These are phyloP conservation scores for Neosilurus mollespiculum DNA, from an alignment of 2,797 vertebrate species.

Conservation along the genomic window DNA sequence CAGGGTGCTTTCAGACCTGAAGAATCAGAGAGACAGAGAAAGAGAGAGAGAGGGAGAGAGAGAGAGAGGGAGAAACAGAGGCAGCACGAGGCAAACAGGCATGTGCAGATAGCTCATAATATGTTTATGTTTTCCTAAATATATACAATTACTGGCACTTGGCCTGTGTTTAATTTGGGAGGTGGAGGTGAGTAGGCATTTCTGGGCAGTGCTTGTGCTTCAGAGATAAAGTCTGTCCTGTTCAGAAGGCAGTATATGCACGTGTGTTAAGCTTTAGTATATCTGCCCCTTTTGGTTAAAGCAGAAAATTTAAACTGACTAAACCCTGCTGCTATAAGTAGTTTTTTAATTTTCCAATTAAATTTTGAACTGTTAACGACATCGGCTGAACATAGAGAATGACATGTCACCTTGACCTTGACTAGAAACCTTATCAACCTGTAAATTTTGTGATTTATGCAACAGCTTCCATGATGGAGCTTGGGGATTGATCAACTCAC, in stretches of 20 bases:
- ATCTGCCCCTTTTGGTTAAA: not conserved
- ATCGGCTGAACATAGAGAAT: not conserved
- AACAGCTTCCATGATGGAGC: not conserved
- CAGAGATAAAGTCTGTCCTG: constrained; percentile 2
- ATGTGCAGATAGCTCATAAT: constrained; percentile 9
- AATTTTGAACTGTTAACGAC: not conserved
- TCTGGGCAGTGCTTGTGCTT: constrained; percentile 32
- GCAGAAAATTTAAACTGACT: not conserved
- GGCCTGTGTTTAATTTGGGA: constrained; percentile 3
- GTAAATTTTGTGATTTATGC: not conserved
- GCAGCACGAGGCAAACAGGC: constrained; percentile 50
- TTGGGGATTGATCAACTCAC: not conserved
- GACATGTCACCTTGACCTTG: not conserved
- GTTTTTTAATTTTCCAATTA: not conserved
- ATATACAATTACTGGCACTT: not conserved
- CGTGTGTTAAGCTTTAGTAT: not conserved
- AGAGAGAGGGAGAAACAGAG: not conserved
- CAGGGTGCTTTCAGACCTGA: constrained; percentile 61
- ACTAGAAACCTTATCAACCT: not conserved
- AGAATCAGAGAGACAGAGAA: constrained; percentile 32
- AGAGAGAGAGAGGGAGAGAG: not conserved
- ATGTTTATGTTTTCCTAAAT: not conserved
- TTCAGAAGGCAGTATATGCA: not conserved
- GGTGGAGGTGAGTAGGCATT: not conserved
- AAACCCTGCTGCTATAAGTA: not conserved